Percentiles rank a stretch among this genome's conserved stretches.
Evolutionary conservation across 2,888 invertebrate genomes (phyloP).

Genomic region (Terebella lapidaria): DNA sequence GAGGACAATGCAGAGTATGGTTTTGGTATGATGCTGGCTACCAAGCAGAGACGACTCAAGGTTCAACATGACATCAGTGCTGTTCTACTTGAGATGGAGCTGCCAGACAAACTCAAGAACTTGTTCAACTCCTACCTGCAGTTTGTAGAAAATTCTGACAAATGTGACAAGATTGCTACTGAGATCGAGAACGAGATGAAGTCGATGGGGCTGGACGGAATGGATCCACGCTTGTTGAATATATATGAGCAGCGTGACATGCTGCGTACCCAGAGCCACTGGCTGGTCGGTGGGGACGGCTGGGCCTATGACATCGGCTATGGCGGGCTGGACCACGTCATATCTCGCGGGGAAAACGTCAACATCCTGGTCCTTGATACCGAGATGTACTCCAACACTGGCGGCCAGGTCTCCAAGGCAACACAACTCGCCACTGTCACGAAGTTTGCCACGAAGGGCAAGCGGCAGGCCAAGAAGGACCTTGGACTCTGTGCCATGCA

Average conservation of each 20-base stretch:
- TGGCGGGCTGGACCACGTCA: constrained; percentile 29
- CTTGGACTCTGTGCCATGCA: constrained; percentile 27
- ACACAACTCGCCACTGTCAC: constrained; percentile 26
- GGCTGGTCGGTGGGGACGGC: constrained; percentile 30
- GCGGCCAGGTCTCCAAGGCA: constrained; percentile 30
- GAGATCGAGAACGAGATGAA: constrained; percentile 13
- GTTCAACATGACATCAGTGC: constrained; percentile 14
- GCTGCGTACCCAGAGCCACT: constrained; percentile 25
- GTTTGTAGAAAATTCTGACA: constrained; percentile 19
- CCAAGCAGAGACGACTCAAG: constrained; percentile 23
- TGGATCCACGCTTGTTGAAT: constrained; percentile 16
- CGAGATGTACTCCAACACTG: constrained; percentile 32
- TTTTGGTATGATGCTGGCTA: constrained; percentile 27
- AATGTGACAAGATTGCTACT: constrained; percentile 14
- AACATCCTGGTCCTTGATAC: constrained; percentile 30
- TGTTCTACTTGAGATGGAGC: constrained; percentile 11
- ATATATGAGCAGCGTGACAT: constrained; percentile 19
- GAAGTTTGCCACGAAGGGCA: constrained; percentile 27
- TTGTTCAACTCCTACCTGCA: constrained; percentile 20
- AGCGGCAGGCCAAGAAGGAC: constrained; percentile 27
- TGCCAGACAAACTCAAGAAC: constrained; percentile 14
- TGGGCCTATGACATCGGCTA: constrained; percentile 33
- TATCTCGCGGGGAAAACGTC: constrained; percentile 26
- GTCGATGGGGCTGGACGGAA: constrained; percentile 12
- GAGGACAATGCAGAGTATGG: constrained; percentile 30